Conservation (phyloP, 2,797 vertebrate genomes). For the Hafferia zeledoni region DNA sequence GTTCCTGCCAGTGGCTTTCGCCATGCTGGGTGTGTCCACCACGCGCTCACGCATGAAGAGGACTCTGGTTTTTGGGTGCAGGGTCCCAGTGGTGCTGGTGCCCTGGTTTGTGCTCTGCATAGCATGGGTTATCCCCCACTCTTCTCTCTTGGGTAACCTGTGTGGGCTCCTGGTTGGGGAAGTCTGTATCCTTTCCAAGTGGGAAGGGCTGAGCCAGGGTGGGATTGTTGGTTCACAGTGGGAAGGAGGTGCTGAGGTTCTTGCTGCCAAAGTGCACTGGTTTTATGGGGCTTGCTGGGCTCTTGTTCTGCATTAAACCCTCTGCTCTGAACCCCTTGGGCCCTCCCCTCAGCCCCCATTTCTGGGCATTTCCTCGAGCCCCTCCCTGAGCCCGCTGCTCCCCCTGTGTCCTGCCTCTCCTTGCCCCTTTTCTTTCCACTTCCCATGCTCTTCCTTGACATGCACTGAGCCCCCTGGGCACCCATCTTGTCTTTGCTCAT, state of each 20-base stretch:
- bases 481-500: neutral
- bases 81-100: slow-evolving; percentile 67
- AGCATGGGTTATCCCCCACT: slow-evolving; percentile 71
- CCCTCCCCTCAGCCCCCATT: rapidly evolving
- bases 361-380: neutral
- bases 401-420: rapidly evolving
- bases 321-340: rapidly evolving
- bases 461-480: neutral
- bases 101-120: slow-evolving; percentile 69
- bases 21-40: slow-evolving; percentile 1
- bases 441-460: rapidly evolving
- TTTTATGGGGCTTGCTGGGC: neutral
- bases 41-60: slow-evolving; percentile 10
- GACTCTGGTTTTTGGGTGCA: slow-evolving; percentile 52
- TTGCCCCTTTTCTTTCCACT: rapidly evolving
- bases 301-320: neutral
- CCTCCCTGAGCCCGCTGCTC: rapidly evolving
- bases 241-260: rapidly evolving
- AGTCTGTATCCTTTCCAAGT: slow-evolving; percentile 76
- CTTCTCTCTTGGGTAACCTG: slow-evolving; percentile 73
- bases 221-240: rapidly evolving
- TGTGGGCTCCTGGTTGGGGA: slow-evolving; percentile 73
- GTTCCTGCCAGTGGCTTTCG: slow-evolving; percentile 35
- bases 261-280: rapidly evolving
- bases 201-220: rapidly evolving